Base-by-base conservation (phyloP, 64 coral and sea anemone genomes). In the Orbicella faveolata region DNA sequence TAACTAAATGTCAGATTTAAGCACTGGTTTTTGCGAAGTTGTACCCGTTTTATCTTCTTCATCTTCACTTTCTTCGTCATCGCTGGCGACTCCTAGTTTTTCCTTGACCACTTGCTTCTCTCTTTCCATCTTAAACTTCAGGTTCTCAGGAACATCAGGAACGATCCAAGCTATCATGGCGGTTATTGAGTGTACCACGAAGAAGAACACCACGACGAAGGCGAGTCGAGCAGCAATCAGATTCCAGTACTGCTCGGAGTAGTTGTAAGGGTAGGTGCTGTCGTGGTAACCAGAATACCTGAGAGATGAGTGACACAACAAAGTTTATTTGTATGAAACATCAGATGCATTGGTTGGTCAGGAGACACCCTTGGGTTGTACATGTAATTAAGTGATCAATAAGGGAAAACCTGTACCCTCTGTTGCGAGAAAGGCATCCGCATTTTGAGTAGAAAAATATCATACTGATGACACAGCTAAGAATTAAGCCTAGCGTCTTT, bases 121-220 rank as follows among this genome's bases (percentile, higher is more conserved):
- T 81, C 95, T 84, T 36, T 90, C 88, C 14, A 79, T 39, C 36
- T 84, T 88, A 21, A 97, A 85, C 35, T 94, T 61, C 13, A 97
- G 76, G 23, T 92, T 54, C 51, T 79, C 35, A 21, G 95, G 95
- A 53, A 94, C 87, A 80, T 97, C 95, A 9, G 95, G 95, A n/a
- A 97, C 67, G 73, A 84, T 61, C 88, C 92, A 93, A n/a, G 95
- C 95, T 20, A 97, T 97, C 23, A 86, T 17, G 51, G 36, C 88
- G 25, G 92, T 97, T 78, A 94, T 69, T 54, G 89, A 54, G 51
- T 97, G 88, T 17, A 97, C 95, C 2, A 86, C 76, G 54, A 94
- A 97, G 73, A 91, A 88, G 79, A 97, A 97, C 9, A 91, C 92
- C 44, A 97, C 87, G 59, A 97, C 95, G 61, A 97, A 97, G 64